Conservation (phyloP, 2,888 invertebrate species). For the Plebejus argus region DNA sequence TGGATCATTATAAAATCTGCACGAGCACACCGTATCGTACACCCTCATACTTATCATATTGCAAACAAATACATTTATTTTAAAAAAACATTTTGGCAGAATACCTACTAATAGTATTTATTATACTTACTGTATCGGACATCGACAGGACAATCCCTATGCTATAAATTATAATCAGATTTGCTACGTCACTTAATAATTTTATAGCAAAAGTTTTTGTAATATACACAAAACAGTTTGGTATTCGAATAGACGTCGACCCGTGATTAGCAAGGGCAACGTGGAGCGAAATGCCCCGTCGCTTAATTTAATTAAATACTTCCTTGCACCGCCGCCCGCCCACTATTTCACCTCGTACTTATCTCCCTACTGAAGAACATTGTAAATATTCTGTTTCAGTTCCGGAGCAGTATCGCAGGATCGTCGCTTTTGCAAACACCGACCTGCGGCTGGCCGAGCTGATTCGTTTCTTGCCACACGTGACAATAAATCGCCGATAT, state of each 20-base stretch:
- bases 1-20: too few relatives aligned
- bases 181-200: background rate
- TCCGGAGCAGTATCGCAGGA: conserved; percentile 30
- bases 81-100: too few relatives aligned
- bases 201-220: background rate
- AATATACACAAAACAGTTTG: conserved; percentile 56
- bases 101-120: too few relatives aligned
- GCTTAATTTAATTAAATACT: conserved; percentile 78
- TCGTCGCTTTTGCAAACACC: conserved; percentile 36
- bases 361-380: conserved; percentile 36
- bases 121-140: too few relatives aligned
- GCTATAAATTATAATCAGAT: background rate
- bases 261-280: conserved; percentile 71
- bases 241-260: conserved; percentile 68
- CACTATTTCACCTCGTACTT: conserved; percentile 66
- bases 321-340: conserved; percentile 63
- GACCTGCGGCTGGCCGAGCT: conserved; percentile 37
- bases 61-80: too few relatives aligned
- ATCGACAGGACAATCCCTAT: background rate
- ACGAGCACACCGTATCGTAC: too few relatives aligned
- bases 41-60: too few relatives aligned
- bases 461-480: conserved; percentile 57
- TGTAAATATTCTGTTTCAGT: conserved; percentile 36
- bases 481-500: conserved; percentile 76
- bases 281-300: conserved; percentile 63